phyloP scores from a whole-genome alignment of 2,113 vertebrate genomes.

The Tenrec ecaudatus region DNA sequence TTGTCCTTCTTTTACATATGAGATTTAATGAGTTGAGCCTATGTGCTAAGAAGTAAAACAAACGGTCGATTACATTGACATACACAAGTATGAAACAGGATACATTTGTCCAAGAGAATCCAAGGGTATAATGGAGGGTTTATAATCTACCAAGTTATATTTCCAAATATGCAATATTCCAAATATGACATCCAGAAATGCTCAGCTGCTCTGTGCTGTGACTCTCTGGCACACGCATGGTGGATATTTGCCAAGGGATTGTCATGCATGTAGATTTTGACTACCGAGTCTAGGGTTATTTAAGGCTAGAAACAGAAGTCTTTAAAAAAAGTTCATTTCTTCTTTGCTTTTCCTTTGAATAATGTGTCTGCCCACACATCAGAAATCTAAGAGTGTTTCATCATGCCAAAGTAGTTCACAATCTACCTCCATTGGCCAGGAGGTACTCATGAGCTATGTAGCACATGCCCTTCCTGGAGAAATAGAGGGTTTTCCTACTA shows the following conservation, averaged over 20 bases:
- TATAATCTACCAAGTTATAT: neutral
- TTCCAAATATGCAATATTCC: slow-evolving; percentile 41
- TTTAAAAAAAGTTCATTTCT: slow-evolving; percentile 18
- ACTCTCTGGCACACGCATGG: slow-evolving; percentile 29
- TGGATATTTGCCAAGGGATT: slow-evolving; percentile 56
- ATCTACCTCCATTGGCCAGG: neutral
- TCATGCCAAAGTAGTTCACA: neutral
- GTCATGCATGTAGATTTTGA: neutral
- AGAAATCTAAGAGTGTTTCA: neutral
- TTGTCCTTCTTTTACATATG: slow-evolving; percentile 5
- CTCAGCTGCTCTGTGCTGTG: neutral
- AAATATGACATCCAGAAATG: neutral
- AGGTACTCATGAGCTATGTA: neutral
- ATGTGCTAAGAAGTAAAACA: slow-evolving; percentile 45
- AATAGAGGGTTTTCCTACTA: neutral
- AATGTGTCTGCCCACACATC: neutral
- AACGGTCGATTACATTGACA: slow-evolving; percentile 46
- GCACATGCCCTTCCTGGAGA: neutral
- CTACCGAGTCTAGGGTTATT: slow-evolving; percentile 32
- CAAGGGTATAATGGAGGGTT: slow-evolving; percentile 23
- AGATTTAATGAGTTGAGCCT: slow-evolving; percentile 57
- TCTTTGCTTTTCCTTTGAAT: neutral
- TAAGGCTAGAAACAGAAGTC: slow-evolving; percentile 14
- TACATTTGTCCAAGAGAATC: slow-evolving; percentile 39
- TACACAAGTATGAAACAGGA: slow-evolving; percentile 29